Conservation (phyloP, 2,888 invertebrate genomes). For the Euproctis similis region DNA sequence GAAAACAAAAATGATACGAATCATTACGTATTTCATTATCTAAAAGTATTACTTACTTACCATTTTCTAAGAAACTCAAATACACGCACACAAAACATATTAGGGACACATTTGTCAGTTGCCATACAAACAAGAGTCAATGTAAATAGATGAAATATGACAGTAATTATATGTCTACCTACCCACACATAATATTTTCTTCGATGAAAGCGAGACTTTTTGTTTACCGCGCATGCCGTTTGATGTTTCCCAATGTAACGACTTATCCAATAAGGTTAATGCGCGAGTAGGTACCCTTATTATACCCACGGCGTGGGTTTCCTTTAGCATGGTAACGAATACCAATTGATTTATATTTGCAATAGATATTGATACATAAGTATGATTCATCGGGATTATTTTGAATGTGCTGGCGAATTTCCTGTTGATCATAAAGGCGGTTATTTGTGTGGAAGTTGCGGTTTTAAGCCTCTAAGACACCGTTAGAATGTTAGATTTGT, state of each 20-base stretch:
- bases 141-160: slow-evolving; percentile 33
- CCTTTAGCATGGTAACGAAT: slow-evolving; percentile 25
- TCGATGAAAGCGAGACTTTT: too few species aligned
- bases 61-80: slow-evolving; percentile 1
- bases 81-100: background rate
- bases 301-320: slow-evolving; percentile 17
- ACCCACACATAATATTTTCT: too few species aligned
- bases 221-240: slow-evolving; percentile 47
- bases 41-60: too few species aligned
- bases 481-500: slow-evolving; percentile 5
- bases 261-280: slow-evolving; percentile 71
- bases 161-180: slow-evolving; percentile 42
- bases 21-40: too few species aligned
- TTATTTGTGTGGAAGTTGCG: background rate
- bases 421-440: slow-evolving; percentile 16
- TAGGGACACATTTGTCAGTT: background rate
- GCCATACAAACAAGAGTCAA: slow-evolving; percentile 11
- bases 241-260: slow-evolving; percentile 54
- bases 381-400: slow-evolving; percentile 23
- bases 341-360: slow-evolving; percentile 31
- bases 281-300: slow-evolving; percentile 31
- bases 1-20: too few species aligned
- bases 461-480: background rate
- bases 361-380: slow-evolving; percentile 17
- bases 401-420: slow-evolving; percentile 13